These are phyloP conservation scores for Rhynchonycteris naso DNA, from an alignment of 2,797 vertebrate species.

Conservation along the genomic window DNA sequence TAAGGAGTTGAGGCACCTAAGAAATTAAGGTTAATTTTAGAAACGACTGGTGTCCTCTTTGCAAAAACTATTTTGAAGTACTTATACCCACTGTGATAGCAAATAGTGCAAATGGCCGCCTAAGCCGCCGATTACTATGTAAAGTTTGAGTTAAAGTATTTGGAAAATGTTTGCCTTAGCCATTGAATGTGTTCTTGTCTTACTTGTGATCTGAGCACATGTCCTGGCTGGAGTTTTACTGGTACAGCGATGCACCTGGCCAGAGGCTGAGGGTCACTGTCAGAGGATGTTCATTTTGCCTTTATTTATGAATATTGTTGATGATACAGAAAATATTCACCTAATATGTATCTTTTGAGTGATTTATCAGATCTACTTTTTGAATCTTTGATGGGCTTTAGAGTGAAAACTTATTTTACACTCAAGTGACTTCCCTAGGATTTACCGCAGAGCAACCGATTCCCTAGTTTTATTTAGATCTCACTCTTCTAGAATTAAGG, in stretches of 20 bases:
- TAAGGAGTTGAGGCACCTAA: conserved; percentile 6
- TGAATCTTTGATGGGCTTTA: not conserved
- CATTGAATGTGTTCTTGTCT: not conserved
- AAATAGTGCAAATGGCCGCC: conserved; percentile 36
- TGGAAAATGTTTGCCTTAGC: conserved; percentile 28
- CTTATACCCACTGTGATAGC: conserved; percentile 29
- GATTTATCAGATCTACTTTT: not conserved
- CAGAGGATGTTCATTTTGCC: not conserved
- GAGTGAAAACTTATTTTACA: not conserved
- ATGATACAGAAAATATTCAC: not conserved
- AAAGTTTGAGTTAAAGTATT: conserved; percentile 54
- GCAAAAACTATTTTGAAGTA: conserved; percentile 61
- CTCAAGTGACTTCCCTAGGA: not conserved
- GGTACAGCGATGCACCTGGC: not conserved
- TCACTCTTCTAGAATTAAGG: not conserved
- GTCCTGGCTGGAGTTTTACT: not conserved
- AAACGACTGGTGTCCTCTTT: conserved; percentile 54
- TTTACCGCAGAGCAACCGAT: not conserved
- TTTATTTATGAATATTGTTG: not conserved
- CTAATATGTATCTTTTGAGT: not conserved
- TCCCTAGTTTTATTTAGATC: not conserved
- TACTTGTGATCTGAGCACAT: not conserved
- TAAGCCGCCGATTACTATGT: conserved; percentile 34
- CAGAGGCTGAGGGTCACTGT: not conserved
- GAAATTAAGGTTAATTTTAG: conserved; percentile 58